Conservation (phyloP, 2,888 invertebrate species). For the Pterobdella sp. region DNA sequence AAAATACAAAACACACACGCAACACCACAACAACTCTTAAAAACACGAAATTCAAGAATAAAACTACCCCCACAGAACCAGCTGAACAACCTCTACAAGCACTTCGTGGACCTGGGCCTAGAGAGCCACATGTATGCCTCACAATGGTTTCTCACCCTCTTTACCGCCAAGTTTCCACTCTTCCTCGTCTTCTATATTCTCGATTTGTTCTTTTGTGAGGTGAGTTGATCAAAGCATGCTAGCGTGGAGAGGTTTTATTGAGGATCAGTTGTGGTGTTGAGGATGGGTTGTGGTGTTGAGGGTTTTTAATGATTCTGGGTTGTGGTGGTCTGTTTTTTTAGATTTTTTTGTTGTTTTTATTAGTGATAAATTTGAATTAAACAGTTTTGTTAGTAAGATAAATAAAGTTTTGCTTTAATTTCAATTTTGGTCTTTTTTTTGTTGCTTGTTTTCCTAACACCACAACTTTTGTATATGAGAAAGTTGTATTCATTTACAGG, state of each 20-base stretch:
- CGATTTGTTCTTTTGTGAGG: slow-evolving; percentile 75
- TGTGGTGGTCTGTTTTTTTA: not conserved
- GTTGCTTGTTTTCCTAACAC: not conserved
- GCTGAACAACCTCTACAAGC: slow-evolving; percentile 53
- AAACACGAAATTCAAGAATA: not conserved
- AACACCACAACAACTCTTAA: not conserved
- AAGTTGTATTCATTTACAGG: slow-evolving; percentile 54
- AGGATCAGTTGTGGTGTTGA: not conserved
- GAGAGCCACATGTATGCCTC: slow-evolving; percentile 99
- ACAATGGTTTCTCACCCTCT: slow-evolving; percentile 99
- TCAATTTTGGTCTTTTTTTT: no score
- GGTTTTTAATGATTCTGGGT: not conserved
- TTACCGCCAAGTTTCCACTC: slow-evolving; percentile 94
- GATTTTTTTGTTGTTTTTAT: not conserved
- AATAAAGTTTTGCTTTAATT: no score
- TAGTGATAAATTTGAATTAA: not conserved
- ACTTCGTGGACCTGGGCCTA: slow-evolving; percentile 64
- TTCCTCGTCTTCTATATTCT: slow-evolving; percentile 93
- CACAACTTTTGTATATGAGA: not conserved
- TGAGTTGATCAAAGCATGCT: no score
- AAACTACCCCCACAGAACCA: slow-evolving; percentile 48
- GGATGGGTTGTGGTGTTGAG: not conserved
- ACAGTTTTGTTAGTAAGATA: not conserved
- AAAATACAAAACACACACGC: no score
- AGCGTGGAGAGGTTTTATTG: not conserved